Conservation (phyloP, 2,113 vertebrate genomes). For the Chionomys nivalis region DNA sequence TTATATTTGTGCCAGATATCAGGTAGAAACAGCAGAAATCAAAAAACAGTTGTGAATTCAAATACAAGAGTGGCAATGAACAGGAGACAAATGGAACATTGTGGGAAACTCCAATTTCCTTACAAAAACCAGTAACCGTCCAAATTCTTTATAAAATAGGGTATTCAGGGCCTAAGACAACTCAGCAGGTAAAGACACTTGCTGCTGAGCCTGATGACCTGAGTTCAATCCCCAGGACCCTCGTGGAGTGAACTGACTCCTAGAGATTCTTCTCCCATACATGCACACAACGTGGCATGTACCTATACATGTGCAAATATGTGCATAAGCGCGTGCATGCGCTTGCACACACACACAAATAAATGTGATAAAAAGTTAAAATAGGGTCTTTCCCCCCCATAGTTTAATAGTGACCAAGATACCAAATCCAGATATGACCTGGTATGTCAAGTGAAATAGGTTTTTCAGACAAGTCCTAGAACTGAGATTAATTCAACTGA, state of each 20-base stretch:
- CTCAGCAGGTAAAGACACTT: neutral
- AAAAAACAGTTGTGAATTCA: conserved; percentile 10
- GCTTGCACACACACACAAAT: neutral
- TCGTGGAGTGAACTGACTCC: neutral
- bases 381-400: neutral
- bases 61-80: neutral
- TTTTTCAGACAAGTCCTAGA: neutral
- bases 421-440: neutral
- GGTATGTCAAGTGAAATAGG: neutral
- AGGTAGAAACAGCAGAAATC: neutral
- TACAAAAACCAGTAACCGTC: neutral
- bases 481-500: conserved; percentile 1
- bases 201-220: neutral
- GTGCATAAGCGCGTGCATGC: neutral
- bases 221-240: neutral
- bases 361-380: neutral
- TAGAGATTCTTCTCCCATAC: neutral
- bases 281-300: no score
- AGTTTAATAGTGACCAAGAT: neutral
- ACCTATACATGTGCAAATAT: neutral
- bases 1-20: conserved; percentile 31
- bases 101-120: neutral
- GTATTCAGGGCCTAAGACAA: neutral
- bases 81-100: neutral
- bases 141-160: neutral